Evolutionary conservation across 2,113 vertebrate species (phyloP).

Genomic region (Siniperca chuatsi): DNA sequence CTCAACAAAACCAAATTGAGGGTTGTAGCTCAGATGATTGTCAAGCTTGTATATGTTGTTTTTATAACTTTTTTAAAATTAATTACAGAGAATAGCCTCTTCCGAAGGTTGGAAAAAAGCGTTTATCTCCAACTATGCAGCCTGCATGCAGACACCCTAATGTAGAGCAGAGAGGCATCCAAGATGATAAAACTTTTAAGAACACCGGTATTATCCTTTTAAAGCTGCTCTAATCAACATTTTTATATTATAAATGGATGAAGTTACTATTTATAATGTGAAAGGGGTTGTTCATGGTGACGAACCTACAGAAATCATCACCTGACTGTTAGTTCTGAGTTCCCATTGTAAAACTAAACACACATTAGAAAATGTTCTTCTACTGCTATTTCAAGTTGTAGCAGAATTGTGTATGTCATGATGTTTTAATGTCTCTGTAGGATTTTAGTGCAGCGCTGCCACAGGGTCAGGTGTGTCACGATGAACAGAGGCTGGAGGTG

Average conservation of each 20-base stretch:
- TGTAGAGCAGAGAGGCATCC: background rate
- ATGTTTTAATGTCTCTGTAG: constrained; percentile 72
- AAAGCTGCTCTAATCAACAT: constrained; percentile 3
- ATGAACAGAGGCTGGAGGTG: constrained; percentile 95
- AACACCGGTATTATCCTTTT: background rate
- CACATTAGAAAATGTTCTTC: background rate
- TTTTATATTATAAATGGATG: background rate
- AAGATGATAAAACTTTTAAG: background rate
- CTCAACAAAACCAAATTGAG: background rate
- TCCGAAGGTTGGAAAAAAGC: background rate
- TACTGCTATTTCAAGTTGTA: constrained; percentile 36
- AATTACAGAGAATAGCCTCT: background rate
- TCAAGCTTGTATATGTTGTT: background rate
- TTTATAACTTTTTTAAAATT: background rate
- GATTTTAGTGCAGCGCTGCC: constrained; percentile 89
- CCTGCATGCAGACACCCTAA: background rate
- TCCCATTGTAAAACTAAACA: background rate
- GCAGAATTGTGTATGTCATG: background rate
- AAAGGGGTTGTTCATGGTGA: background rate
- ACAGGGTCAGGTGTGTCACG: constrained; percentile 95
- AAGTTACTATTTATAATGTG: background rate
- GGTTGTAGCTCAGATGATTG: background rate
- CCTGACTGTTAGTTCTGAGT: background rate
- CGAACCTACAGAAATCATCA: background rate
- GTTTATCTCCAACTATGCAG: background rate